A percentile compares a stretch with the other conserved stretches of the same genome.
phyloP scores from a whole-genome alignment of 2,797 vertebrate species.

The Meriones psammophilus region DNA sequence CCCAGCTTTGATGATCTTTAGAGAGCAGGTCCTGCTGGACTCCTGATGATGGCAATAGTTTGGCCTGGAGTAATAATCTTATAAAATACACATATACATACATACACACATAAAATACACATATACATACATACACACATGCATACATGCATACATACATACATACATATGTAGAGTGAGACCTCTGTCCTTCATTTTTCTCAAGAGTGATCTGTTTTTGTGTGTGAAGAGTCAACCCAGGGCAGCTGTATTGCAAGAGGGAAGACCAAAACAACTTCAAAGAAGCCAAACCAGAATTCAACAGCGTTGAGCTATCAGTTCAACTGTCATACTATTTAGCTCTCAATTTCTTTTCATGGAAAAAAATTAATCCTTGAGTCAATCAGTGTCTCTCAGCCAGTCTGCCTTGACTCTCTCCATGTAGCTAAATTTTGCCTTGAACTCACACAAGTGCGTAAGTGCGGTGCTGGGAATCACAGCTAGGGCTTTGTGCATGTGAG shows the following conservation, averaged over 20 bases:
- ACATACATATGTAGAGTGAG: neutral
- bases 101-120: too few species aligned
- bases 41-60: neutral
- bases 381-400: neutral
- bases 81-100: neutral
- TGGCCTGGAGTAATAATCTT: neutral
- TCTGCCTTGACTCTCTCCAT: neutral
- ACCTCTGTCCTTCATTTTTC: neutral
- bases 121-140: too few species aligned
- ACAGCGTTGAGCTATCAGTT: neutral
- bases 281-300: constrained; percentile 35
- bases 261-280: neutral
- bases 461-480: neutral
- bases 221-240: neutral
- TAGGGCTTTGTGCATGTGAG: neutral
- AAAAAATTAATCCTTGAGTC: constrained; percentile 26
- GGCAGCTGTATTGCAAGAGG: constrained; percentile 1
- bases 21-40: neutral
- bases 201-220: neutral
- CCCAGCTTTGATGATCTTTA: neutral
- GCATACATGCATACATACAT: too few species aligned
- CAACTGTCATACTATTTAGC: neutral
- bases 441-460: neutral
- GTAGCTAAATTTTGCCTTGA: neutral
- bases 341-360: neutral